phyloP scores from a whole-genome alignment of 2,113 vertebrate genomes.

The Drymodes brunneopygia region DNA sequence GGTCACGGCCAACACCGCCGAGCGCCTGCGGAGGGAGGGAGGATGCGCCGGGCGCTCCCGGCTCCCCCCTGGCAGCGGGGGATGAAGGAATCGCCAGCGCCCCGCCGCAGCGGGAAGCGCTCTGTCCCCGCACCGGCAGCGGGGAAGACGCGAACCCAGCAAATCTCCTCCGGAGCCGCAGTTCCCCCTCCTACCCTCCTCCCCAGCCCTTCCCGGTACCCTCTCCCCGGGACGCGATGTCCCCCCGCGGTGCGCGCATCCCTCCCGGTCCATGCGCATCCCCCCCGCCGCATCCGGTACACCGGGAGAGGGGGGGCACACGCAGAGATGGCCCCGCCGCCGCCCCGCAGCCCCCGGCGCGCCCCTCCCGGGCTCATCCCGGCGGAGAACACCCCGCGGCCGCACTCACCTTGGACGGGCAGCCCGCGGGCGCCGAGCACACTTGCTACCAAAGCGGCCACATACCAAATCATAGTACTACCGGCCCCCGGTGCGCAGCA shows the following conservation, averaged over 20 bases:
- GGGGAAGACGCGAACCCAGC: background rate
- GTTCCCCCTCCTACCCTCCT: background rate
- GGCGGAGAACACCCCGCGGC: background rate
- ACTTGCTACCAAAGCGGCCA: constrained; percentile 99
- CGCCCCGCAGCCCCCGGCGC: background rate
- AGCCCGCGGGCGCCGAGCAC: constrained; percentile 93
- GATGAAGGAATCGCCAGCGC: background rate
- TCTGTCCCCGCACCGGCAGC: background rate
- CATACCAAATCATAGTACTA: constrained; percentile 93
- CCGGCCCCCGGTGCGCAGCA: constrained; percentile 79
- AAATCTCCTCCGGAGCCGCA: background rate
- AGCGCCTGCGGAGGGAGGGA: background rate
- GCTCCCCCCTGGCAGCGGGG: background rate
- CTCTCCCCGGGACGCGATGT: background rate
- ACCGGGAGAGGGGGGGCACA: background rate
- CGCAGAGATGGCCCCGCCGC: background rate
- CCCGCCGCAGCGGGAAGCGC: background rate
- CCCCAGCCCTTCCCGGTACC: background rate
- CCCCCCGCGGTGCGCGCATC: background rate
- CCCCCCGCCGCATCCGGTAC: background rate
- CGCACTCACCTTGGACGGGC: constrained; percentile 97
- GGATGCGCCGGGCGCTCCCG: constrained; percentile 6
- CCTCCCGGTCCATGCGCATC: background rate
- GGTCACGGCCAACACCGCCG: background rate
- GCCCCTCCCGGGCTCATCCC: background rate